Base-by-base conservation (phyloP, 2,888 invertebrate species). In the Pyrrhosoma nymphula region DNA sequence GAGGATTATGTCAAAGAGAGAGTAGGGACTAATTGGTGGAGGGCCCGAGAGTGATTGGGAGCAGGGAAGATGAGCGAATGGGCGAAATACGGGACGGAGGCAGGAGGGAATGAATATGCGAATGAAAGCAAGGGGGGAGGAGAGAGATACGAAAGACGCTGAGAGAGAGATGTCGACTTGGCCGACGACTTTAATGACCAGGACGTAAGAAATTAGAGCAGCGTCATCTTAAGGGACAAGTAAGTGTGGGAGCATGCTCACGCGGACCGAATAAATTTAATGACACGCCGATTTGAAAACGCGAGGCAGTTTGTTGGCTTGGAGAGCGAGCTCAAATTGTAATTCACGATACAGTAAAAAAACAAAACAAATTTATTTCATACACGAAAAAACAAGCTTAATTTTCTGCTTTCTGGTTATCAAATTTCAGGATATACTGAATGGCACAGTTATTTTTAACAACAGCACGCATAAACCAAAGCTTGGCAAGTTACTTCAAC, bases 191-290 rank as follows among this genome's bases (percentile, higher is more conserved):
- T 82, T 82, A 82, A 35, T 82, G 82, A 82, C 35, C 82, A 82
- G 12, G 16, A 82, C 30, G 82, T 35, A 82, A 82, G 82, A 26
- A 35, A 35, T 82, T 82, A 82, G 35, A 35, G 35, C 82, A 82
- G 35, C 82, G 82, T 69, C n/a, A 69, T 26, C 69, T 69, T 69
- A 69, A 69, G 69, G 69, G n/a, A 82, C 16, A 18, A 82, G 82
- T 14, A 82, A 35, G 12, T 20, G 14, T 82, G 82, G 82, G 16
- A 23, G 35, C 82, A 82, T 82, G 35, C 16, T 82, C 82, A 14
- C n/a, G 12, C n/a, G 82, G 82, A 35, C 35, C 82, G 82, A 35
- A 82, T 82, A 82, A 82, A 82, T 82, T 82, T 82, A 82, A 82
- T 82, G 82, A 82, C 35, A 16, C 35, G 0, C 82, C 16, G 82